Percentiles rank a stretch among this genome's conserved stretches.
Conservation (phyloP, 2,113 vertebrate species). For the Antigone vipio region DNA sequence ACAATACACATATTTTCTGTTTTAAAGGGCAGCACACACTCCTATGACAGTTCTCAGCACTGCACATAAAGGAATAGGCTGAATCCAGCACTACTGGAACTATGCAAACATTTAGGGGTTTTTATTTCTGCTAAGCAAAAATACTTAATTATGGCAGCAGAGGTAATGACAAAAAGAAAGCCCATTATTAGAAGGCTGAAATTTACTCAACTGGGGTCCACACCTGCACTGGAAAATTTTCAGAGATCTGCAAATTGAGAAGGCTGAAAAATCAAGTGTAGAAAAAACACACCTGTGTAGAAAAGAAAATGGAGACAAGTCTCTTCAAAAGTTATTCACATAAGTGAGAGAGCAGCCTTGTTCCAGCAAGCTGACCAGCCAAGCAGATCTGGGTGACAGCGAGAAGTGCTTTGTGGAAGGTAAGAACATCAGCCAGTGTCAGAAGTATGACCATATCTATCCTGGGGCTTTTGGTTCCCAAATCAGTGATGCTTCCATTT, state of each 20-base stretch:
- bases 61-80: background rate
- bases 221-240: constrained; percentile 29
- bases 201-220: constrained; percentile 23
- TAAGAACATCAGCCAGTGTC: background rate
- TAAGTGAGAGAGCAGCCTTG: background rate
- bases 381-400: background rate
- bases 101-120: background rate
- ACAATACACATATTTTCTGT: background rate
- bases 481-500: background rate
- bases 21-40: background rate
- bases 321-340: background rate
- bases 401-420: background rate
- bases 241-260: background rate
- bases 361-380: background rate
- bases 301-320: background rate
- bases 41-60: background rate
- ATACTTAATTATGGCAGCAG: constrained; percentile 24
- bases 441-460: background rate
- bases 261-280: background rate
- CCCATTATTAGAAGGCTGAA: background rate
- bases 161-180: constrained; percentile 23
- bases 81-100: background rate
- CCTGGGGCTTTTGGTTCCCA: background rate
- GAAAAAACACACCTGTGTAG: background rate
- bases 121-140: background rate